Evolutionary conservation across 2,797 vertebrate species (phyloP).

Genomic region (Channallabes apus): DNA sequence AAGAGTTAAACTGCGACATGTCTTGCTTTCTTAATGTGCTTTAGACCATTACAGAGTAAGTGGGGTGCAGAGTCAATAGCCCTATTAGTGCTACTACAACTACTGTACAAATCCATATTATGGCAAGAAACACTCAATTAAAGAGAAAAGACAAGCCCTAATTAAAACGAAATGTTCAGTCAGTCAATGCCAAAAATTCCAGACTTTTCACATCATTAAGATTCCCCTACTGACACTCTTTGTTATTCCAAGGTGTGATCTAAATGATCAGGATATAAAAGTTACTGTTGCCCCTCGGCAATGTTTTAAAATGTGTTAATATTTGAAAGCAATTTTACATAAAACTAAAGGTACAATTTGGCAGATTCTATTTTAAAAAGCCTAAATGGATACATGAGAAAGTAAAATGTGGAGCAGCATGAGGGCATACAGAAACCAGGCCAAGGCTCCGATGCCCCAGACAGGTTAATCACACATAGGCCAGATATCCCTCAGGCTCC

Average conservation of each 20-base stretch:
- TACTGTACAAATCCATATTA: too few species aligned
- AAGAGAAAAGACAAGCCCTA: too few species aligned
- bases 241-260: background rate
- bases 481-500: constrained; percentile 17
- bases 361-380: background rate
- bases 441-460: constrained; percentile 30
- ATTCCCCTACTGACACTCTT: background rate
- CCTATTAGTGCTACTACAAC: too few species aligned
- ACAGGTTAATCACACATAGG: constrained; percentile 26
- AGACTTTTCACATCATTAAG: too few species aligned
- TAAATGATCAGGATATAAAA: background rate
- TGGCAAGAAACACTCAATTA: too few species aligned
- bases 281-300: too few species aligned
- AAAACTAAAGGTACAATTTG: background rate
- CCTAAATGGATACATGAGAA: background rate
- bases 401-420: constrained; percentile 11
- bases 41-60: too few species aligned
- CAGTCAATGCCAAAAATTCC: background rate
- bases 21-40: too few species aligned
- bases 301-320: background rate
- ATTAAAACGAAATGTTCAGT: too few species aligned
- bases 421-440: constrained; percentile 25
- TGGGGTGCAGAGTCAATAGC: too few species aligned
- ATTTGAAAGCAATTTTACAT: background rate
- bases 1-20: too few species aligned